These are phyloP conservation scores for Scleropages formosus DNA, from an alignment of 2,797 vertebrate species.

Conservation along the genomic window DNA sequence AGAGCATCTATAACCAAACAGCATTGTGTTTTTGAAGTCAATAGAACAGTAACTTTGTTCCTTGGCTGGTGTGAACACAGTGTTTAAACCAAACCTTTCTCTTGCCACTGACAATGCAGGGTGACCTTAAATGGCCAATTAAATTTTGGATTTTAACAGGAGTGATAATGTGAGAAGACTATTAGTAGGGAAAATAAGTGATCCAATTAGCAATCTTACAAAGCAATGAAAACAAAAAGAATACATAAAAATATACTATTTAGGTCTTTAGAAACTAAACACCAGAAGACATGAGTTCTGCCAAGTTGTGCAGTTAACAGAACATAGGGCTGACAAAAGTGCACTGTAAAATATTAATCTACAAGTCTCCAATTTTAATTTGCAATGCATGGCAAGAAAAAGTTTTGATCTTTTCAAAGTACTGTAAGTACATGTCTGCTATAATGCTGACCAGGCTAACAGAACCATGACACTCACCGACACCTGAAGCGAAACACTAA, in stretches of 20 bases:
- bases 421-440: background rate
- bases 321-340: background rate
- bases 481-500: too few species aligned
- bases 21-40: background rate
- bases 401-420: constrained; percentile 30
- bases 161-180: background rate
- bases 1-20: constrained; percentile 14
- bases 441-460: background rate
- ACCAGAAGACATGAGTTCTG: background rate
- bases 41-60: constrained; percentile 2
- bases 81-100: constrained; percentile 36
- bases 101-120: constrained; percentile 24
- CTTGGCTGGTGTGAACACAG: constrained; percentile 8
- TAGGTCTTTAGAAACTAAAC: background rate
- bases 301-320: too few species aligned
- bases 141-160: background rate
- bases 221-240: background rate
- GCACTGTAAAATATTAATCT: background rate
- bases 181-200: background rate
- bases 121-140: background rate
- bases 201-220: background rate
- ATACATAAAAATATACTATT: background rate
- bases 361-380: constrained; percentile 8
- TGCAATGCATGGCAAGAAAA: constrained; percentile 30
- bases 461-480: background rate